These are phyloP conservation scores for Danaus melanippus DNA, from an alignment of 1,140 invertebrate genomes.

Conservation along the genomic window DNA sequence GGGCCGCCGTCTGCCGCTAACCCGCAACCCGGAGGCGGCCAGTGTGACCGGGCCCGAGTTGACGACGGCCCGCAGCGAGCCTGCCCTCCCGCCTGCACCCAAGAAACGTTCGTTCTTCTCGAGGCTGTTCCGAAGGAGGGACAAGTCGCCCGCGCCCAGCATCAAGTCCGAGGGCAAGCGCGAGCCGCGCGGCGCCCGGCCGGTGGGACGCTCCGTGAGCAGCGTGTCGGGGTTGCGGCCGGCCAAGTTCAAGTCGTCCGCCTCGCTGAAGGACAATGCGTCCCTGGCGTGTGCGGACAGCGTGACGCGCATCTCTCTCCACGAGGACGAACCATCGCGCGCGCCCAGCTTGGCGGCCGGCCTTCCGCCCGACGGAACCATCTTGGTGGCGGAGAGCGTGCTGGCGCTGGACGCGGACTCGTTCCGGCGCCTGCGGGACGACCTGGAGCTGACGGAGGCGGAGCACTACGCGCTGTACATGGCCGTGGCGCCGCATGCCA, in stretches of 20 bases:
- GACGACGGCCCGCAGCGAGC: constrained; percentile 47
- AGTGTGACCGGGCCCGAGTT: constrained; percentile 22
- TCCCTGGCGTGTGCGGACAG: constrained; percentile 65
- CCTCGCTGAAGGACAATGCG: constrained; percentile 60
- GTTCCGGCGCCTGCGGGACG: constrained; percentile 62
- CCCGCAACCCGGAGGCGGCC: constrained; percentile 32
- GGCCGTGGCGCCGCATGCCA: constrained; percentile 85
- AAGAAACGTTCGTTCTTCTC: constrained; percentile 68
- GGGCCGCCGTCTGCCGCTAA: constrained; percentile 42
- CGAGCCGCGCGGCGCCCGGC: constrained; percentile 38
- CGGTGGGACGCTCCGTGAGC: constrained; percentile 72
- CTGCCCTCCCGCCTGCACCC: constrained; percentile 47
- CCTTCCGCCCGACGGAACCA: constrained; percentile 52
- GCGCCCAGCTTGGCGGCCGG: constrained; percentile 25
- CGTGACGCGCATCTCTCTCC: constrained; percentile 75
- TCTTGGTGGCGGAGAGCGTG: constrained; percentile 66
- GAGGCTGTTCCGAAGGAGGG: constrained; percentile 57
- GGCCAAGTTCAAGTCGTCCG: constrained; percentile 49
- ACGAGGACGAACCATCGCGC: constrained; percentile 63
- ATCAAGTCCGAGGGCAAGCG: constrained; percentile 47
- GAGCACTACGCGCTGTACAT: constrained; percentile 91
- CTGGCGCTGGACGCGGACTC: constrained; percentile 58
- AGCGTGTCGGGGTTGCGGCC: constrained; percentile 73
- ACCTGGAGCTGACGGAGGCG: constrained; percentile 81
- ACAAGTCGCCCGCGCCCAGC: constrained; percentile 60